Evolutionary conservation across 2,113 vertebrate genomes (phyloP).

Genomic region (Noturus placidus): DNA sequence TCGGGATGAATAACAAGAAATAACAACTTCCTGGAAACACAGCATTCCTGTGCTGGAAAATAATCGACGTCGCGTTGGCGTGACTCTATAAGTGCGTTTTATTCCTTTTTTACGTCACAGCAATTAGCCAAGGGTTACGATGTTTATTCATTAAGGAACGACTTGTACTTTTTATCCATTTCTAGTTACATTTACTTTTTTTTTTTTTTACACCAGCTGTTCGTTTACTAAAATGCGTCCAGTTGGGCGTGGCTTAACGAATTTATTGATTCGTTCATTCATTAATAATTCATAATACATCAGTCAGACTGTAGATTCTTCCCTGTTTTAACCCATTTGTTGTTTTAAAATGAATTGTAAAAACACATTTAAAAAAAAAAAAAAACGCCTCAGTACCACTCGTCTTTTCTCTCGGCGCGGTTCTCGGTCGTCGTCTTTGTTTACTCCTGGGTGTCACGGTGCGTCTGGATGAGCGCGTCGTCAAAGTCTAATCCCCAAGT

Average conservation of each 20-base stretch:
- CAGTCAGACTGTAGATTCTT: neutral
- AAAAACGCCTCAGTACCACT: neutral
- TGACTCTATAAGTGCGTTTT: neutral
- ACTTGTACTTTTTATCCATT: neutral
- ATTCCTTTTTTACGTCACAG: neutral
- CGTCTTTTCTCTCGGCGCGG: neutral
- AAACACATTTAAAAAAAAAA: neutral
- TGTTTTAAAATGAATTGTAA: neutral
- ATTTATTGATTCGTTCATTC: neutral
- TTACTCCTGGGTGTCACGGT: neutral
- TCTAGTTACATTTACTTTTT: neutral
- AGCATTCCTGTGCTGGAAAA: slow-evolving; percentile 25
- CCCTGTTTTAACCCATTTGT: neutral
- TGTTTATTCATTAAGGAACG: neutral
- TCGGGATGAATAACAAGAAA: slow-evolving; percentile 63
- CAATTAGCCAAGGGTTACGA: neutral
- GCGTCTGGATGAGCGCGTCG: neutral
- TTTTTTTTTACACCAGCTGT: neutral
- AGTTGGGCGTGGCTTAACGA: neutral
- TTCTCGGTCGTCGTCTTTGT: neutral
- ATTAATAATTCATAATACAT: neutral
- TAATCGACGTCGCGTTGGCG: neutral
- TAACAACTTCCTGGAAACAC: slow-evolving; percentile 68
- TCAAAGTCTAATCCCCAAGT: neutral
- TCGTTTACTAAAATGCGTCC: neutral